These are phyloP conservation scores for Sphecodes monilicornis DNA, from an alignment of 2,888 invertebrate genomes.

Conservation along the genomic window DNA sequence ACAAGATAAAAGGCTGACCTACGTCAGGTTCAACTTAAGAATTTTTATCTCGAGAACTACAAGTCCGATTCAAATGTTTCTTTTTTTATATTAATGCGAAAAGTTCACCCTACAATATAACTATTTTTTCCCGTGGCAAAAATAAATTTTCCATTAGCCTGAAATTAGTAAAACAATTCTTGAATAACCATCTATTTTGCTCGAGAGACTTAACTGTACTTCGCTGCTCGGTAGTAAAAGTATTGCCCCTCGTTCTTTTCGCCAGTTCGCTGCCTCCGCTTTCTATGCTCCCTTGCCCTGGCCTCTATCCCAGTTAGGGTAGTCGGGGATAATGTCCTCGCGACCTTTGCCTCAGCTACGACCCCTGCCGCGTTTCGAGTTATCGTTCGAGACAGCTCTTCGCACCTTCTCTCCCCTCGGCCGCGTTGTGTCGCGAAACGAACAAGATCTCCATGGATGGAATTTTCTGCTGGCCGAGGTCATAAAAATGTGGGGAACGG, in stretches of 20 bases:
- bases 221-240: neutral
- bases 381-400: constrained; percentile 51
- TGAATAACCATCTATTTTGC: neutral
- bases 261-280: neutral
- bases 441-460: constrained; percentile 55
- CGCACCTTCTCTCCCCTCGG: constrained; percentile 39
- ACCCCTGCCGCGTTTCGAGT: constrained; percentile 41
- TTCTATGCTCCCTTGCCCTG: neutral
- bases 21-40: neutral
- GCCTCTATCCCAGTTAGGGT: constrained; percentile 43
- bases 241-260: constrained; percentile 14
- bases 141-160: neutral
- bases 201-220: neutral
- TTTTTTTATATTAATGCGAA: neutral
- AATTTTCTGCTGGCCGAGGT: constrained; percentile 59
- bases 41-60: neutral
- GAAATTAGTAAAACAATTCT: neutral
- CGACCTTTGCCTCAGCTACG: constrained; percentile 59
- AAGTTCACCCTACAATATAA: neutral
- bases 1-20: no score
- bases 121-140: neutral
- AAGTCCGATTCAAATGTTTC: neutral
- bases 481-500: constrained; percentile 59
- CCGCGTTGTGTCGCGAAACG: constrained; percentile 61
- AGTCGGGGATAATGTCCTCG: constrained; percentile 68